These are phyloP conservation scores for Amphilophus citrinellus DNA, from an alignment of 2,113 vertebrate species.

Conservation along the genomic window DNA sequence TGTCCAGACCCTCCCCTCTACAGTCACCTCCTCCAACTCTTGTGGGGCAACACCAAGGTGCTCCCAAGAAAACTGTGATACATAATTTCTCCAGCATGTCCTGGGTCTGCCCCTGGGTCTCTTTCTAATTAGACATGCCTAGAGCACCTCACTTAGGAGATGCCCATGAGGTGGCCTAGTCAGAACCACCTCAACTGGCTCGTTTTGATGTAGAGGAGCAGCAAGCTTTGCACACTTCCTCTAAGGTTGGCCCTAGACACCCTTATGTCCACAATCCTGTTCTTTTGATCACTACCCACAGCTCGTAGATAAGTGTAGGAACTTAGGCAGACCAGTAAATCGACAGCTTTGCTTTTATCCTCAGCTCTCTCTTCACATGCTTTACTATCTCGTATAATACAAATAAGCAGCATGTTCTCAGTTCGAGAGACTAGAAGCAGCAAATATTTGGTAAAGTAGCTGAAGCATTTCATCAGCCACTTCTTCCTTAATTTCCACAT, in stretches of 20 bases:
- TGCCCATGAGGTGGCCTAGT: too few species aligned
- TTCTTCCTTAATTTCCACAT: slow-evolving; percentile 7
- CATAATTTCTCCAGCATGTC: too few species aligned
- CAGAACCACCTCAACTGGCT: too few species aligned
- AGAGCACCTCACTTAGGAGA: too few species aligned
- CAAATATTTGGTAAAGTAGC: neutral
- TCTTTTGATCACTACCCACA: slow-evolving; percentile 4
- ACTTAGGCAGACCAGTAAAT: neutral
- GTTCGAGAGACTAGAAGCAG: neutral
- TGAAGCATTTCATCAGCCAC: neutral
- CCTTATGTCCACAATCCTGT: neutral
- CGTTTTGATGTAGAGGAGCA: too few species aligned
- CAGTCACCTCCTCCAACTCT: too few species aligned
- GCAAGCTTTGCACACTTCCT: too few species aligned
- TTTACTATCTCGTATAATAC: neutral
- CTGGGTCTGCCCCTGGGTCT: too few species aligned
- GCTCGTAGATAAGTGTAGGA: neutral
- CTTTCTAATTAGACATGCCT: too few species aligned
- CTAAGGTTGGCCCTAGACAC: neutral
- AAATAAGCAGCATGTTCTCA: neutral
- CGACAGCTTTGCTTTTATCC: neutral
- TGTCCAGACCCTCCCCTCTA: too few species aligned
- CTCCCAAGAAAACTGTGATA: too few species aligned
- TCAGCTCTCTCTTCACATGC: neutral
- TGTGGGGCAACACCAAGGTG: too few species aligned